phyloP scores from a whole-genome alignment of 2,888 invertebrate genomes.

The Acronicta alni region DNA sequence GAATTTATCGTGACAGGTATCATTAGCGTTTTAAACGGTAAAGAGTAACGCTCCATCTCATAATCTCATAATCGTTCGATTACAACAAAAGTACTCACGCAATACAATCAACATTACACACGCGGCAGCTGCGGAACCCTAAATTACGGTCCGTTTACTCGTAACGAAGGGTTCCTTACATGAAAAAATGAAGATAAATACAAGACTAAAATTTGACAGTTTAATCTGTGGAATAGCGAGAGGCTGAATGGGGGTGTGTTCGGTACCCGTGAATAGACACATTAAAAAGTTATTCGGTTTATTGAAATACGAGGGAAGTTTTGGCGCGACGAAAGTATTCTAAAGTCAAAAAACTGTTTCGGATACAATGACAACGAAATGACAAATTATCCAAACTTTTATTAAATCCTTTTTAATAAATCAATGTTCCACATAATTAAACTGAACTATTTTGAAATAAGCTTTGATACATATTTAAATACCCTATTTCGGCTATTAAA shows the following conservation, averaged over 20 bases:
- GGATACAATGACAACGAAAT: background rate
- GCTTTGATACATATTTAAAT: constrained; percentile 43
- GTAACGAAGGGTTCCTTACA: constrained; percentile 77
- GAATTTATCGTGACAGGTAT: constrained; percentile 55
- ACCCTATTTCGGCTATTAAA: constrained; percentile 28
- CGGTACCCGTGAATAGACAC: constrained; percentile 38
- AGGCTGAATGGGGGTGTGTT: constrained; percentile 63
- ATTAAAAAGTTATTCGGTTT: constrained; percentile 46
- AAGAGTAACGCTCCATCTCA: constrained; percentile 41
- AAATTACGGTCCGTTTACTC: constrained; percentile 82
- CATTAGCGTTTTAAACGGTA: constrained; percentile 43
- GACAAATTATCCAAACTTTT: background rate
- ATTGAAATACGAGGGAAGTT: constrained; percentile 2
- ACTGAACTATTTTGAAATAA: constrained; percentile 36
- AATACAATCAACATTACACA: constrained; percentile 87
- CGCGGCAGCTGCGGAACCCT: constrained; percentile 84
- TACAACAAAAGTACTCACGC: constrained; percentile 67
- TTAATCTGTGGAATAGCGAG: constrained; percentile 79
- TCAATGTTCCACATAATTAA: constrained; percentile 10
- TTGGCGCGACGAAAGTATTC: background rate
- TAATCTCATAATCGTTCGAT: no score
- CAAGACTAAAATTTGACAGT: constrained; percentile 82
- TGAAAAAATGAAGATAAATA: constrained; percentile 65
- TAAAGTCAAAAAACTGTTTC: background rate
- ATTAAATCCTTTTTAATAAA: constrained; percentile 12